Base-by-base conservation (phyloP, 2,888 invertebrate genomes). In the Ophion ellenae region DNA sequence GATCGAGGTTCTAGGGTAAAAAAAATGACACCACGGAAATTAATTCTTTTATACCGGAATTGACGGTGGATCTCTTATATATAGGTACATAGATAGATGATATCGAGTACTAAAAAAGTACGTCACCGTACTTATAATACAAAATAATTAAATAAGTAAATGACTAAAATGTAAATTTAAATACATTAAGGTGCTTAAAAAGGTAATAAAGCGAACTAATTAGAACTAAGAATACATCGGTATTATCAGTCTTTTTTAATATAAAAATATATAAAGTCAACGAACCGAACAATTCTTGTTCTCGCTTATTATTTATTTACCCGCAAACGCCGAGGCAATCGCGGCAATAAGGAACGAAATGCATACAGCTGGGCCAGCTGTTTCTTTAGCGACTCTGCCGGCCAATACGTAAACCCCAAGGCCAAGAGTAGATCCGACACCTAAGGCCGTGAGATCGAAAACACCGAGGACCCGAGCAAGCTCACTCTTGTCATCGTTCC, bases 351-450 rank as follows among this genome's bases (percentile, higher is more conserved):
- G 94, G 93, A 99, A 99, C 59, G 98, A 98, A 24, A 99, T 91
- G 7, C 97, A 97, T 1, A 99, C 98, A 0, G 98, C 98, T 0
- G 99, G 99, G 0, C 99, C 99, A 0, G 99, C 98, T 2, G 96
- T 96, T 63, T 96, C 96, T 92, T 96, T 97, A 11, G 98, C 98
- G 3, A 98, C 98, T 11, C 97, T 96, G 0, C 98, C 99, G 6
- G 98, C 98, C 85, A 99, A 95, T 70, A 99, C 98, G 93, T 99
- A 99, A 17, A 99, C 98, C 0, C 99, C 99, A 45, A 99, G 95
- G 0, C 99, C 99, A 17, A 99, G 96, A 0, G 98, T 98, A 86
- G 97, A 96, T 85, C 98, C 98, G 57, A 98, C 97, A 0, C 97
- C 99, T 40, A 99, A 95, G 0, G 97, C 97, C 0, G 98, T 98